Evolutionary conservation across 2,888 invertebrate species (phyloP).

Genomic region (Argyresthia goedartella): DNA sequence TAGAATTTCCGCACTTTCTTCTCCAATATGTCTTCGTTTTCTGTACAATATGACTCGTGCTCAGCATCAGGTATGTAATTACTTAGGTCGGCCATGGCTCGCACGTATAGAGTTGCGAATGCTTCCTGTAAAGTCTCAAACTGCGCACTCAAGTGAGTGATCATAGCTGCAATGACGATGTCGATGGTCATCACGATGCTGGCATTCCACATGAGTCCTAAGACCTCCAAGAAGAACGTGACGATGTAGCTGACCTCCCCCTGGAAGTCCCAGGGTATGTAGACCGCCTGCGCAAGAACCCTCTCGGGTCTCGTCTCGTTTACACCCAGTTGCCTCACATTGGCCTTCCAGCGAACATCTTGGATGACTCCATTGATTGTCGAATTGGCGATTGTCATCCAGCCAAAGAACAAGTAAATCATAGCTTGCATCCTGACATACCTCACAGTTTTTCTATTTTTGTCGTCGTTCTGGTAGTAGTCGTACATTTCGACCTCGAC

Average conservation of each 20-base stretch:
- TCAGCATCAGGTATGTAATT: slow-evolving; percentile 18
- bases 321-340: slow-evolving; percentile 32
- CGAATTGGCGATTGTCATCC: slow-evolving; percentile 54
- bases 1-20: slow-evolving; percentile 30
- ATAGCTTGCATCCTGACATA: slow-evolving; percentile 40
- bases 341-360: slow-evolving; percentile 46
- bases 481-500: slow-evolving; percentile 42
- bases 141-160: slow-evolving; percentile 56
- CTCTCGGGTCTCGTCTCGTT: slow-evolving; percentile 30
- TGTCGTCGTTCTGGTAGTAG: slow-evolving; percentile 45
- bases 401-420: slow-evolving; percentile 52
- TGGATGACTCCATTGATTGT: slow-evolving; percentile 47
- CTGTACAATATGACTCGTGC: slow-evolving; percentile 11
- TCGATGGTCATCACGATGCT: slow-evolving; percentile 61
- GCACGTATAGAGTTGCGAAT: slow-evolving; percentile 41
- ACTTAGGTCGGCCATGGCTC: slow-evolving; percentile 33
- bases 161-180: slow-evolving; percentile 54
- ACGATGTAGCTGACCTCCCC: slow-evolving; percentile 37
- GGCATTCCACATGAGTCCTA: slow-evolving; percentile 57
- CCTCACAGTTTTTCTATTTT: slow-evolving; percentile 35
- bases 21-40: slow-evolving; percentile 9
- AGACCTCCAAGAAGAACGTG: slow-evolving; percentile 47
- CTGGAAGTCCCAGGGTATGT: slow-evolving; percentile 59
- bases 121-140: slow-evolving; percentile 50
- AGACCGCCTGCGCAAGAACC: slow-evolving; percentile 55